Conservation (phyloP, 2,888 invertebrate genomes). For the Nomada hirtipes region DNA sequence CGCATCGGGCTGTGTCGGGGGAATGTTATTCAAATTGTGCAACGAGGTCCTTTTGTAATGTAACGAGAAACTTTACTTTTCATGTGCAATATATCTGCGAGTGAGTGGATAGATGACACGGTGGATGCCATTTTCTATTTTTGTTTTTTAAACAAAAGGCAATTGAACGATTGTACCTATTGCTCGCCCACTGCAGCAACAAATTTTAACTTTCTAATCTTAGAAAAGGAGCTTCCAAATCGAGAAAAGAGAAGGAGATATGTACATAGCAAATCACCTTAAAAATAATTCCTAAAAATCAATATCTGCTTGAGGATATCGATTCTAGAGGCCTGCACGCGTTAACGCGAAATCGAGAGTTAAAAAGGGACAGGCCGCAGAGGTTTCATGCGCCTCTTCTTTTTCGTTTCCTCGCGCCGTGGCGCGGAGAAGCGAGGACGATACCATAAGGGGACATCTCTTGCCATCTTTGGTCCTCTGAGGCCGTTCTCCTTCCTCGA, state of each 20-base stretch:
- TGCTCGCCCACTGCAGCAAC: too few relatives aligned
- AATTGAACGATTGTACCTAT: too few relatives aligned
- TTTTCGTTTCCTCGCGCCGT: conserved; percentile 51
- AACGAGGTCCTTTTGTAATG: not conserved
- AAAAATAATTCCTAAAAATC: too few relatives aligned
- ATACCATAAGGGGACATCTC: conserved; percentile 82
- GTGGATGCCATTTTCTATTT: too few relatives aligned
- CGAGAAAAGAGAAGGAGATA: too few relatives aligned
- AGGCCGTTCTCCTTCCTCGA: conserved; percentile 48
- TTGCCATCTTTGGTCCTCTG: conserved; percentile 70
- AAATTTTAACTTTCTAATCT: too few relatives aligned
- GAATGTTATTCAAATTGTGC: conserved; percentile 18
- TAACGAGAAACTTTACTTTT: too few relatives aligned
- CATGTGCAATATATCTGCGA: too few relatives aligned
- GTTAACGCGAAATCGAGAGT: conserved; percentile 19
- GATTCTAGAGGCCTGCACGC: not conserved
- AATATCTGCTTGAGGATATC: not conserved
- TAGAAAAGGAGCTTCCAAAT: too few relatives aligned
- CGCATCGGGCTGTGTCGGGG: conserved; percentile 7
- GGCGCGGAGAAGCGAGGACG: conserved; percentile 74
- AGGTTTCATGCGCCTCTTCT: conserved; percentile 49
- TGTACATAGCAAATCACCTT: too few relatives aligned
- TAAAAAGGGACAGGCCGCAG: conserved; percentile 30
- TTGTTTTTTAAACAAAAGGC: too few relatives aligned
- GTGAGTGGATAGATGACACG: too few relatives aligned